Conservation (phyloP, 2,797 vertebrate genomes). For the Alfaro cultratus region DNA sequence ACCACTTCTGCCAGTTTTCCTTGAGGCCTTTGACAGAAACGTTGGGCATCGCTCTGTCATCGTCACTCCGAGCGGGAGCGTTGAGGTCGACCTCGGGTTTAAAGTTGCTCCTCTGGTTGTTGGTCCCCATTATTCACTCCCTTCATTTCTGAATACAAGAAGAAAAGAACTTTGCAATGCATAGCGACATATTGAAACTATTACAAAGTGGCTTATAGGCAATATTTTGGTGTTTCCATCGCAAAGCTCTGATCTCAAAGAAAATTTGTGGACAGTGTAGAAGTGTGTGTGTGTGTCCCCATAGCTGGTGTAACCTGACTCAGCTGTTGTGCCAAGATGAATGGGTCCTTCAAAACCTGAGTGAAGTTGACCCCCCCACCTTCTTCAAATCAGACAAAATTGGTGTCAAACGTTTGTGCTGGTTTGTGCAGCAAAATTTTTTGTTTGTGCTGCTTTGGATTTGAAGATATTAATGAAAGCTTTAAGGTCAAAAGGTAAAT, state of each 20-base stretch:
- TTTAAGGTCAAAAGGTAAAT: too few relatives aligned
- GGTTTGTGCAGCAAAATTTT: too few relatives aligned
- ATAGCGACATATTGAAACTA: not conserved
- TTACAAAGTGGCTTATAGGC: not conserved
- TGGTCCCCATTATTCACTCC: conserved; percentile 27
- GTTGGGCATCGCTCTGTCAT: conserved; percentile 43
- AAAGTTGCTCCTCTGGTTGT: conserved; percentile 49
- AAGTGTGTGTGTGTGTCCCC: not conserved
- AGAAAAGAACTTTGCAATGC: not conserved
- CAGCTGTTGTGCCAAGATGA: not conserved
- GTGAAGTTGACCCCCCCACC: too few relatives aligned
- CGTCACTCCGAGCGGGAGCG: conserved; percentile 14
- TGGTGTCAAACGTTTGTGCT: too few relatives aligned
- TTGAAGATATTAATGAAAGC: too few relatives aligned
- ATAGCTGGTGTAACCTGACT: not conserved
- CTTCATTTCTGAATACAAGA: conserved; percentile 8
- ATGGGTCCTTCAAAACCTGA: too few relatives aligned
- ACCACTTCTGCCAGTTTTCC: conserved; percentile 90
- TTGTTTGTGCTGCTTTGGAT: too few relatives aligned
- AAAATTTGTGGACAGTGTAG: not conserved
- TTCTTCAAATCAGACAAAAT: too few relatives aligned
- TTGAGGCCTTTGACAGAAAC: conserved; percentile 83
- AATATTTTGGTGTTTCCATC: not conserved
- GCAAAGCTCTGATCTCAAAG: not conserved
- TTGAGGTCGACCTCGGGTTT: conserved; percentile 39